Base-by-base conservation (phyloP, 2,113 vertebrate species). In the Gobiocypris rarus region DNA sequence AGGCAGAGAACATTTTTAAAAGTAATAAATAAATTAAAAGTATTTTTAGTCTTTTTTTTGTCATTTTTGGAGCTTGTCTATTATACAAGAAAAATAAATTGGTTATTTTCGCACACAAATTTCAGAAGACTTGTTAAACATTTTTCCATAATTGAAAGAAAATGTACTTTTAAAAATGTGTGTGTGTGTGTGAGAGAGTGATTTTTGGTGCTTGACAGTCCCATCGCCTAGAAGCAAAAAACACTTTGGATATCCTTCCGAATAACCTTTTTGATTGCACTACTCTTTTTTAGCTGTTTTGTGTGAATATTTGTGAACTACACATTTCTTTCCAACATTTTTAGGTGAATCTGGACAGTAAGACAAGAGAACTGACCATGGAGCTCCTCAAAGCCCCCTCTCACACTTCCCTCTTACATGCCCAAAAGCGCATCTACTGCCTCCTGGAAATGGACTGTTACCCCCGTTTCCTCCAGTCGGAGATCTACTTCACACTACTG, bases 331-430 rank as follows among this genome's bases (percentile, higher is more conserved):
- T 65, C 26, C 28, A 52, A 34, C 11, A 81, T 76, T 61, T 70
- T 38, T n/a, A 95, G 95, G 94, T 95, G 59, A 95, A 95, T 88
- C 88, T 95, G 89, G 95, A 95, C 89, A 89, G 92, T 26, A 93
- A 92, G 83, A 95, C 94, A 5, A 85, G 94, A 54, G 94, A 94
- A 0, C 84, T 94, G 84, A 95, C 94, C 15, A 19, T 92, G 38
- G 86, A 92, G 88, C 91, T 94, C 82, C 90, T 95, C 41, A 93
- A 92, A 87, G 93, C 91, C 2, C 95, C 95, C 0, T 94, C 92
- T 2, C 93, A 83, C 75, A 89, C 38, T 9, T 93, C 93, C 0
- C 90, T 95, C 75, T 80, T 61, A 48, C 91, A 87, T 1, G 95
- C 94, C 1, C 94, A 95, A 90, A 93, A 88, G 59, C 91, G 95